Base-by-base conservation (phyloP, 2,888 invertebrate species). In the Ptychoptera contaminata region DNA sequence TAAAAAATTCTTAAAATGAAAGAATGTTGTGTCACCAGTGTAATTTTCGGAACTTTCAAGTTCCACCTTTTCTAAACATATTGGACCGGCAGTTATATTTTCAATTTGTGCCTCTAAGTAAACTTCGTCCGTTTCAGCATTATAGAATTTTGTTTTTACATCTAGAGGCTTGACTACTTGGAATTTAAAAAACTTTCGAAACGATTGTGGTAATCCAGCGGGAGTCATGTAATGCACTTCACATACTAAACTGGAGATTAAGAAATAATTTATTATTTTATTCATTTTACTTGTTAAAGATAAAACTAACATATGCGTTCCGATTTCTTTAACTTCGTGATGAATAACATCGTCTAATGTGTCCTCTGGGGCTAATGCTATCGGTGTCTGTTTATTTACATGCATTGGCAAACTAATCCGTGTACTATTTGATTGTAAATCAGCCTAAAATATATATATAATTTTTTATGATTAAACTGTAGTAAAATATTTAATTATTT, bases 291-390 rank as follows among this genome's bases (percentile, higher is more conserved):
- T 5, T 5, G 23, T 23, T 44, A 31, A 7, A 48, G 29, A 11
- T 16, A 31, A 39, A 38, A 38, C 74, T 65, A 69, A 88, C 86
- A 97, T 94, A 61, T 98, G 97, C 39, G 92, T 90, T 37, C 97
- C 97, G 53, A 93, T 81, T 69, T 98, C 97, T 67, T 96, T 97
- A n/a, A 98, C 94, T 74, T 98, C 97, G 68, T 98, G 94, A 58
- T 92, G 87, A 58, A 97, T 92, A 32, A 97, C 88, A 67, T 93
- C 85, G 67, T 94, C 92, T 12, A 94, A 73, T 10, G 90, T 93
- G 58, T 84, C 80, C 55, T 88, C 85, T 1, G 90, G 81, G 54
- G 71, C 71, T 43, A 80, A 62, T 54, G 73, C 68, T 1, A 72
- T 68, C 8, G 77, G 73, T 2, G 73, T 64, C 8, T 69, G 65